Percentiles rank a stretch among this genome's conserved stretches.
These are phyloP conservation scores for Acanthurus leucopareius DNA, from an alignment of 2,797 vertebrate species.

Conservation along the genomic window DNA sequence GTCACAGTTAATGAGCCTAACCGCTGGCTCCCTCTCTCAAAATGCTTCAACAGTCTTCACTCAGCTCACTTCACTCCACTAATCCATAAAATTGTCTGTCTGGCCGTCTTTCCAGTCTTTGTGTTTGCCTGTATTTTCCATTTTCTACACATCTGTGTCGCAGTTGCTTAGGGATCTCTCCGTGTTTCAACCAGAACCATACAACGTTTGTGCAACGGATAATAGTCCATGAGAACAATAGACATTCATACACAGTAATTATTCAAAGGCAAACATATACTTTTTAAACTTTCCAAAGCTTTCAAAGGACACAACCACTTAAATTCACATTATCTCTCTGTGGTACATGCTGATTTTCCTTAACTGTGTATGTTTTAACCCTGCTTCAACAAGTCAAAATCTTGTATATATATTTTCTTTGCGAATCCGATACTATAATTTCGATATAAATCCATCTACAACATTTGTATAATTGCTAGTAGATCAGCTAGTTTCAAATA, in stretches of 20 bases:
- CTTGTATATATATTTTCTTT: neutral
- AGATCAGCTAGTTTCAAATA: constrained; percentile 1
- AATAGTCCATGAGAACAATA: constrained; percentile 20
- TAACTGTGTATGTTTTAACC: neutral
- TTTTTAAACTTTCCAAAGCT: neutral
- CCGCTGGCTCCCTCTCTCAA: constrained; percentile 50
- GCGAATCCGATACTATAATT: neutral
- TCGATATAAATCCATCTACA: neutral
- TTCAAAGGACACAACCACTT: constrained; percentile 7
- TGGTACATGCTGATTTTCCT: neutral
- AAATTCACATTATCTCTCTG: neutral
- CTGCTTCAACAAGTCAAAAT: neutral
- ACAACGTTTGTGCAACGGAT: constrained; percentile 41
- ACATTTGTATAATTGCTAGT: neutral
- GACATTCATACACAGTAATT: constrained; percentile 8
- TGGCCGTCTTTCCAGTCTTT: constrained; percentile 45
- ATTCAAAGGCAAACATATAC: constrained; percentile 26
- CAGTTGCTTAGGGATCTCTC: constrained; percentile 48
- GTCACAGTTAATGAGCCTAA: constrained; percentile 67
- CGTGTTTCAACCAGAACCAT: constrained; percentile 35
- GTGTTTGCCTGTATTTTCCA: constrained; percentile 67
- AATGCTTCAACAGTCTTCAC: constrained; percentile 57
- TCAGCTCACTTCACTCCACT: constrained; percentile 61
- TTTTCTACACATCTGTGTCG: constrained; percentile 71
- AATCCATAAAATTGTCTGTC: constrained; percentile 71